Percentiles rank a stretch among this genome's conserved stretches.
Conservation (phyloP, 2,113 vertebrate genomes). For the Osmerus eperlanus region DNA sequence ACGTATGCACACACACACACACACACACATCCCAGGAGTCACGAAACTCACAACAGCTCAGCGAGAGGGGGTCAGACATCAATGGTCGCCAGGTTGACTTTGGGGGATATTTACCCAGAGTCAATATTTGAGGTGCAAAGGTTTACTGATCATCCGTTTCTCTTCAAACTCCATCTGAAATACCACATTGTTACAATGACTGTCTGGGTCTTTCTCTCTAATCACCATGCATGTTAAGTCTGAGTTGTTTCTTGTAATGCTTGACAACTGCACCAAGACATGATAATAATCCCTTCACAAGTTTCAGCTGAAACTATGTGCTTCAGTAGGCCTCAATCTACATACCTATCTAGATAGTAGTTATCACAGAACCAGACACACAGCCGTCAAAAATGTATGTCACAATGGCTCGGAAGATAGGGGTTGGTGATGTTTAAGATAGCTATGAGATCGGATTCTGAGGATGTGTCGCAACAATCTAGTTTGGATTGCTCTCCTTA, state of each 20-base stretch:
- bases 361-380: neutral
- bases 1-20: neutral
- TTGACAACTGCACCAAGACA: neutral
- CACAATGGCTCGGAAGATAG: neutral
- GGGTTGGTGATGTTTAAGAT: neutral
- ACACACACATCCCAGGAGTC: neutral
- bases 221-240: too few species aligned
- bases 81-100: neutral
- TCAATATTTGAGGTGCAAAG: slow-evolving; percentile 43
- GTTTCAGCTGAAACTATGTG: slow-evolving; percentile 33
- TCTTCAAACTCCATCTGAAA: too few species aligned
- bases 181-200: too few species aligned
- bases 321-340: neutral
- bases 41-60: neutral
- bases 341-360: slow-evolving; percentile 7
- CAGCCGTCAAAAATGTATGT: neutral
- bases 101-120: slow-evolving; percentile 29
- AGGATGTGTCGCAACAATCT: neutral
- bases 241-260: slow-evolving; percentile 13
- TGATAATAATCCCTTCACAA: neutral
- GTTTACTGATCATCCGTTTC: slow-evolving; percentile 15
- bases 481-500: neutral
- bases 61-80: slow-evolving; percentile 3
- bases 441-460: neutral
- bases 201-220: too few species aligned